Conservation (phyloP, 2,797 vertebrate species). For the Hypotaenidia okinawae region DNA sequence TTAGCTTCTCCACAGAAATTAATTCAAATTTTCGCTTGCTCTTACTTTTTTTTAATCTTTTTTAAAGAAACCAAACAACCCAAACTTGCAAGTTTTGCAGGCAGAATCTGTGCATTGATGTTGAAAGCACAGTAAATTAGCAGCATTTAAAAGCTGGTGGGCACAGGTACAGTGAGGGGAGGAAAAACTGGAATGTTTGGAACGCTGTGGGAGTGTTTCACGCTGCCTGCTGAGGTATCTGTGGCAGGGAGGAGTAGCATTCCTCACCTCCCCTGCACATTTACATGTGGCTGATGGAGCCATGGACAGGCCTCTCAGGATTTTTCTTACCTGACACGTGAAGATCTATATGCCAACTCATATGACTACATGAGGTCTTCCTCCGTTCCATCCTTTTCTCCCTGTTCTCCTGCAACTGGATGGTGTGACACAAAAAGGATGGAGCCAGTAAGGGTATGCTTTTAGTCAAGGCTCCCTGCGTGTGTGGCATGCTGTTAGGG, state of each 20-base stretch:
- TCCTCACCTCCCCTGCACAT: slow-evolving; percentile 64
- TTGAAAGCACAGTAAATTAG: neutral
- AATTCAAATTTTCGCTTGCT: neutral
- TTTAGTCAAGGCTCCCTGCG: neutral
- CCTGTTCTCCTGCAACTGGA: neutral
- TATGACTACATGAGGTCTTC: neutral
- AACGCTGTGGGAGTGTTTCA: neutral
- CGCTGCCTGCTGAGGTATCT: slow-evolving; percentile 31
- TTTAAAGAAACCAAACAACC: too few species aligned
- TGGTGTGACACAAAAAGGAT: neutral
- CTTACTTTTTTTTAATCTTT: neutral
- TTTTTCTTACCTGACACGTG: neutral
- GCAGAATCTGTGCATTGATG: neutral
- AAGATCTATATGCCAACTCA: neutral
- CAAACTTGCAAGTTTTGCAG: neutral
- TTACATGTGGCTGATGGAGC: neutral
- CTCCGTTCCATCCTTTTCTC: neutral
- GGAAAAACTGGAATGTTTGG: neutral
- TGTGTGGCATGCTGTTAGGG: neutral
- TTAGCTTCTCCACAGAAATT: neutral
- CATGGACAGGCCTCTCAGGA: rapidly evolving
- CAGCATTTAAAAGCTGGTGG: neutral
- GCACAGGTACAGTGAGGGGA: neutral
- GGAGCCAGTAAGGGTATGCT: neutral
- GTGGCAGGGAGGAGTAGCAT: slow-evolving; percentile 40